phyloP scores from a whole-genome alignment of 1,140 invertebrate genomes.

The Galendromus occidentalis region DNA sequence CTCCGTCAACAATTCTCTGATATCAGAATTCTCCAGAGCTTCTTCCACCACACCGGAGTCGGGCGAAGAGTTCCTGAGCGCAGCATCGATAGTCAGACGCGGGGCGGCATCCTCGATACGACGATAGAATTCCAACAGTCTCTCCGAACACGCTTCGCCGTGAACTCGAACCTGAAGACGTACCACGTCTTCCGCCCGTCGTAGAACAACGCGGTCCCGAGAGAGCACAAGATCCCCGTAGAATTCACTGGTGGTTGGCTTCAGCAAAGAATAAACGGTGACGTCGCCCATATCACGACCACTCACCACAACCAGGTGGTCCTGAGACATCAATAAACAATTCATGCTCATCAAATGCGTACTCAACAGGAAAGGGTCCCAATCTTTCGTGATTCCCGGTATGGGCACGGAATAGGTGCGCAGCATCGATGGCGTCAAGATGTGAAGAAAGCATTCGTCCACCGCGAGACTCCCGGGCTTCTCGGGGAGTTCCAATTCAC shows the following conservation, averaged over 20 bases:
- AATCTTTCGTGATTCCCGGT: neutral
- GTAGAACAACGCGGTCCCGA: neutral
- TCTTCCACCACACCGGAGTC: neutral
- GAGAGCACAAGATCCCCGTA: neutral
- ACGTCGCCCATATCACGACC: constrained; percentile 2
- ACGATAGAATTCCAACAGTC: neutral
- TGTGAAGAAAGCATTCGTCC: neutral
- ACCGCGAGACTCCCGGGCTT: neutral
- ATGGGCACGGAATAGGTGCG: neutral
- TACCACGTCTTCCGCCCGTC: neutral
- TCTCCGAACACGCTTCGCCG: neutral
- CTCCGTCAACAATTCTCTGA: neutral
- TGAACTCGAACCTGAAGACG: neutral
- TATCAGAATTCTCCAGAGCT: neutral
- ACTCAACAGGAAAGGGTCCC: neutral
- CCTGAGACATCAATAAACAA: neutral
- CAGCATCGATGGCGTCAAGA: neutral
- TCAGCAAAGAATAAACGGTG: constrained; percentile 2
- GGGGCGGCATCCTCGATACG: neutral
- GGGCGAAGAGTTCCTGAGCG: neutral
- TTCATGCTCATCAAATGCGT: constrained; percentile 1
- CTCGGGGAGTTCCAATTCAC: neutral
- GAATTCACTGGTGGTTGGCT: constrained; percentile 3
- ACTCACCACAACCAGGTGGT: neutral
- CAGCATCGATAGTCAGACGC: neutral